These are phyloP conservation scores for Acleris literana DNA, from an alignment of 2,888 invertebrate genomes.

Conservation along the genomic window DNA sequence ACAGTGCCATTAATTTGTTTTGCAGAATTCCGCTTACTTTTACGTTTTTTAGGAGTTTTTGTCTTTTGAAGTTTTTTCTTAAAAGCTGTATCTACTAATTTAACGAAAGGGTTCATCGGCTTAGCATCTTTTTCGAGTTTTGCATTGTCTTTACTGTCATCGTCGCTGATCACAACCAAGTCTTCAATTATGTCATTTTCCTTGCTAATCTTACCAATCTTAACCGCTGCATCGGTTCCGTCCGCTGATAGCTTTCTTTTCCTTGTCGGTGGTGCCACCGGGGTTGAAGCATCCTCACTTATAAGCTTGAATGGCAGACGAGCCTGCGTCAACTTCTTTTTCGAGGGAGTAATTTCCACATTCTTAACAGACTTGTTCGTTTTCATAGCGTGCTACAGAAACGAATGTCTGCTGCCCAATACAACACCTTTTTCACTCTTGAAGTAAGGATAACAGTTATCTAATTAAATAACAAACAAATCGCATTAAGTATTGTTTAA, in stretches of 20 bases:
- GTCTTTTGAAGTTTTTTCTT: constrained; percentile 71
- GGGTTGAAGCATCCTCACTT: constrained; percentile 67
- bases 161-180: constrained; percentile 69
- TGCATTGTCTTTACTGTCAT: constrained; percentile 59
- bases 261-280: constrained; percentile 59
- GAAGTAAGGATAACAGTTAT: constrained; percentile 40
- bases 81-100: constrained; percentile 68
- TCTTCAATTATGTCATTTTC: constrained; percentile 63
- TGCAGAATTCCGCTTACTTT: constrained; percentile 43
- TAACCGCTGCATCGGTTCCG: constrained; percentile 60
- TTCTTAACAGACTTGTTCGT: constrained; percentile 65
- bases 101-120: constrained; percentile 68
- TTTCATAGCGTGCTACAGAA: constrained; percentile 60
- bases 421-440: constrained; percentile 22
- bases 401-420: constrained; percentile 29
- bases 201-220: constrained; percentile 71
- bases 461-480: constrained; percentile 27
- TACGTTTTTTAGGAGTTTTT: constrained; percentile 56
- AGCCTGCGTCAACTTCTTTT: constrained; percentile 85
- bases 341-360: constrained; percentile 71
- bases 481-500: constrained; percentile 24
- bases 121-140: constrained; percentile 49
- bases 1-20: constrained; percentile 41
- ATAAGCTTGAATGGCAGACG: constrained; percentile 84
- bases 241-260: constrained; percentile 75